These are phyloP conservation scores for Drosophila lutescens DNA, from an alignment of 2,888 invertebrate genomes.

Conservation along the genomic window DNA sequence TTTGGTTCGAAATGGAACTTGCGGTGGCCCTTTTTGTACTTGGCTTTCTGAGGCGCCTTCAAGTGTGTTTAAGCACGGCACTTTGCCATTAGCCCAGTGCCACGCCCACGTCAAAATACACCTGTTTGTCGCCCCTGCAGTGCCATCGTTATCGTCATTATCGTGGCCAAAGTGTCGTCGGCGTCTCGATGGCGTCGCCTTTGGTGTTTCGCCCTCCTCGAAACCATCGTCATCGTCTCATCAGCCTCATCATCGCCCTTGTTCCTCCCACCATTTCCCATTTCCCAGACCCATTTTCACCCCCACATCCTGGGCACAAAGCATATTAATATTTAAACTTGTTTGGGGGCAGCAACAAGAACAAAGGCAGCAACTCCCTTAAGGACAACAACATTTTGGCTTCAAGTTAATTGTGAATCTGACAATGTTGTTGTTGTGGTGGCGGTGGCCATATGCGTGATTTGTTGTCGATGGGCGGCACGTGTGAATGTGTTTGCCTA, in stretches of 20 bases:
- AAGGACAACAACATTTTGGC: slow-evolving; percentile 75
- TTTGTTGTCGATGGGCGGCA: slow-evolving; percentile 69
- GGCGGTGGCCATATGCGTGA: slow-evolving; percentile 55
- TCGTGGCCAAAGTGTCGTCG: slow-evolving; percentile 67
- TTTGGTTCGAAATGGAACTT: slow-evolving; percentile 4
- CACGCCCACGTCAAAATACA: slow-evolving; percentile 29
- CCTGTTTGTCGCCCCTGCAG: slow-evolving; percentile 17
- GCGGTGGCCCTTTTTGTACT: slow-evolving; percentile 49
- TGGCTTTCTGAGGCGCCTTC: slow-evolving; percentile 54
- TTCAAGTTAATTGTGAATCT: slow-evolving; percentile 73
- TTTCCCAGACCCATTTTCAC: slow-evolving; percentile 12
- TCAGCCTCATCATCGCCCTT: slow-evolving; percentile 6
- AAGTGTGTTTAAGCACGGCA: slow-evolving; percentile 75
- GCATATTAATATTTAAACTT: slow-evolving; percentile 79
- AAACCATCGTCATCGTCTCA: slow-evolving; percentile 7
- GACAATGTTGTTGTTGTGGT: slow-evolving; percentile 37
- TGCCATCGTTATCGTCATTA: slow-evolving; percentile 32
- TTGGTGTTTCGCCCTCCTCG: slow-evolving; percentile 33
- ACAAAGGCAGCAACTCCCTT: slow-evolving; percentile 36
- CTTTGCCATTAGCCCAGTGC: slow-evolving; percentile 68
- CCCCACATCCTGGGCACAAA: slow-evolving; percentile 39
- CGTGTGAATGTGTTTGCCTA: slow-evolving; percentile 47
- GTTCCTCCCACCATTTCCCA: slow-evolving; percentile 29
- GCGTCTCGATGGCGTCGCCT: slow-evolving; percentile 65
- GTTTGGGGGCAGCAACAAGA: slow-evolving; percentile 47